These are phyloP conservation scores for Tringa solitaria DNA, from an alignment of 2,113 vertebrate species.

Conservation along the genomic window DNA sequence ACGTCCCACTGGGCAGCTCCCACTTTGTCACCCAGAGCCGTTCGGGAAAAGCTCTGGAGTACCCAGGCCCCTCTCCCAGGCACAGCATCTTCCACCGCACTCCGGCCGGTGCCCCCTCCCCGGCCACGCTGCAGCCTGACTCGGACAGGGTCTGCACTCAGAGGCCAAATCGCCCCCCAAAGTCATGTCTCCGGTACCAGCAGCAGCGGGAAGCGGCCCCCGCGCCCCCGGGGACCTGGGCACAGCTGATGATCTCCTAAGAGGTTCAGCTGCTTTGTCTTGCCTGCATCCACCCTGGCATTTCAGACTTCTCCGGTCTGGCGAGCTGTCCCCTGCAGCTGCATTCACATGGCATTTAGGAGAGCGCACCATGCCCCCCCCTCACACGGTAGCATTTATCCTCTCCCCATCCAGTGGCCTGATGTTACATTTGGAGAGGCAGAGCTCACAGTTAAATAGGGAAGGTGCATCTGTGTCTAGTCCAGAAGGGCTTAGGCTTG, in stretches of 20 bases:
- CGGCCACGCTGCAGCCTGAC: background rate
- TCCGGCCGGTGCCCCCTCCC: background rate
- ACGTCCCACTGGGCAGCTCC: background rate
- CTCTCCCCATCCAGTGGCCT: background rate
- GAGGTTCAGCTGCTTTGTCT: background rate
- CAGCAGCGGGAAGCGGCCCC: background rate
- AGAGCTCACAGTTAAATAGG: background rate
- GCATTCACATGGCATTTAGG: background rate
- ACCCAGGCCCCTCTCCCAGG: background rate
- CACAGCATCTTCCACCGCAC: background rate
- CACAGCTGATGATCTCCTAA: background rate
- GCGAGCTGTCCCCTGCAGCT: background rate
- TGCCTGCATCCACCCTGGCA: background rate
- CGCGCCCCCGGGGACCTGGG: fast-evolving
- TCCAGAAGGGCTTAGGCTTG: background rate
- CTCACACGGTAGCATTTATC: background rate
- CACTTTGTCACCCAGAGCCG: fast-evolving
- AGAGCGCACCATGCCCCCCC: fast-evolving
- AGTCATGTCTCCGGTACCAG: fast-evolving
- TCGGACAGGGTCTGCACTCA: fast-evolving
- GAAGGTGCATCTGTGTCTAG: background rate
- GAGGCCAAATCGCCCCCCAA: background rate
- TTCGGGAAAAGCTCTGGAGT: background rate
- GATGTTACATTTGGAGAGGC: background rate
- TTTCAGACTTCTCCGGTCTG: background rate